Percentiles rank a stretch among this genome's conserved stretches.
Evolutionary conservation across 2,113 vertebrate species (phyloP).

Genomic region (Anser cygnoides): DNA sequence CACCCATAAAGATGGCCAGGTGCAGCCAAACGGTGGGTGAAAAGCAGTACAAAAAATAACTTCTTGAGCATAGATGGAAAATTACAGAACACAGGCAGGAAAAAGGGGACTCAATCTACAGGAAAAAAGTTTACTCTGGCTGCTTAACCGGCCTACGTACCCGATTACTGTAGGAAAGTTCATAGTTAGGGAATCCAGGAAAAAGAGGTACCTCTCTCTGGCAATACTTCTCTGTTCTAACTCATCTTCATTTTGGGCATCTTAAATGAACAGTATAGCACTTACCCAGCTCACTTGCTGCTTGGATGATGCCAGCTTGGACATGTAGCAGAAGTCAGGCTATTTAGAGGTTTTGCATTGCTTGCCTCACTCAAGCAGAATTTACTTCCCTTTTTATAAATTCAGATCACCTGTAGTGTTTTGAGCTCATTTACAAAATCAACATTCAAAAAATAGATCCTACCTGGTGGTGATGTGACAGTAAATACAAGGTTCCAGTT

Average conservation of each 20-base stretch:
- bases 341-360: background rate
- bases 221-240: background rate
- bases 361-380: background rate
- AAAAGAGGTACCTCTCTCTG: background rate
- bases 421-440: background rate
- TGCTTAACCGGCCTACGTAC: background rate
- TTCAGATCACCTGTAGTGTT: background rate
- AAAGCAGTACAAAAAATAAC: background rate
- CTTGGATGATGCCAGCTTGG: background rate
- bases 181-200: background rate
- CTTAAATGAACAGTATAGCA: background rate
- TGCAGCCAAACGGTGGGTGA: background rate
- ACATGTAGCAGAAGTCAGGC: background rate
- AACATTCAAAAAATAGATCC: background rate
- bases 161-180: background rate
- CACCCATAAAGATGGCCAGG: background rate
- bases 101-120: background rate
- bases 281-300: background rate
- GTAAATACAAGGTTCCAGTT: slow-evolving; percentile 76
- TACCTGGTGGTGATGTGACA: slow-evolving; percentile 79
- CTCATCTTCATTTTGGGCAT: background rate
- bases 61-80: background rate
- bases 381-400: background rate
- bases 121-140: background rate
- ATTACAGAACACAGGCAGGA: background rate